Percentiles rank a stretch among this genome's conserved stretches.
Conservation (phyloP, 2,888 invertebrate genomes). For the Drosophila cognata region DNA sequence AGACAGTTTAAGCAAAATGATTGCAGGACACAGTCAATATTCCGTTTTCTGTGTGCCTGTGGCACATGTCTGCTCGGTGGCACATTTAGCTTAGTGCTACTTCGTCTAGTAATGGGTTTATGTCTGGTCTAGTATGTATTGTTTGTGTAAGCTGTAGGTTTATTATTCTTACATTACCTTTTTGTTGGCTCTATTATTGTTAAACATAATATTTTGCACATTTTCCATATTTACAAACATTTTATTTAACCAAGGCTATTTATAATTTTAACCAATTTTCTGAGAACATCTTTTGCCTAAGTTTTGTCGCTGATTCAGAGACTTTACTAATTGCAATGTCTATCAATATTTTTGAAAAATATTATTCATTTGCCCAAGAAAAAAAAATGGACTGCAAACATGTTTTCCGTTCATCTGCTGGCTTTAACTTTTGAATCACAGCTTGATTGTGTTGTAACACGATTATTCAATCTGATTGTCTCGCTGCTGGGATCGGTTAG, state of each 20-base stretch:
- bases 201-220: no score
- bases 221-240: neutral
- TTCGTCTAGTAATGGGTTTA: neutral
- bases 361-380: neutral
- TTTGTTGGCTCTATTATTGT: neutral
- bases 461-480: neutral
- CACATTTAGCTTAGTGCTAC: neutral
- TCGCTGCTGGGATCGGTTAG: neutral
- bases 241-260: neutral
- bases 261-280: neutral
- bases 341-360: neutral
- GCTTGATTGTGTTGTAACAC: neutral
- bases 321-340: neutral
- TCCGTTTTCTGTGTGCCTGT: neutral
- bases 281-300: neutral
- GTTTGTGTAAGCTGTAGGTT: neutral
- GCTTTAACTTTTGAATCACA: neutral
- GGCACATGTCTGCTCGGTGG: neutral
- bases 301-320: neutral
- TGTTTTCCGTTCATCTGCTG: neutral
- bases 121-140: neutral
- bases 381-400: neutral
- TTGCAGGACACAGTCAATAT: neutral
- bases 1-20: neutral
- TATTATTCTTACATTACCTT: neutral